Evolutionary conservation across 2,888 invertebrate species (phyloP), one percentile per base, ranked within the genome.

Genomic region (Tipula unca): DNA sequence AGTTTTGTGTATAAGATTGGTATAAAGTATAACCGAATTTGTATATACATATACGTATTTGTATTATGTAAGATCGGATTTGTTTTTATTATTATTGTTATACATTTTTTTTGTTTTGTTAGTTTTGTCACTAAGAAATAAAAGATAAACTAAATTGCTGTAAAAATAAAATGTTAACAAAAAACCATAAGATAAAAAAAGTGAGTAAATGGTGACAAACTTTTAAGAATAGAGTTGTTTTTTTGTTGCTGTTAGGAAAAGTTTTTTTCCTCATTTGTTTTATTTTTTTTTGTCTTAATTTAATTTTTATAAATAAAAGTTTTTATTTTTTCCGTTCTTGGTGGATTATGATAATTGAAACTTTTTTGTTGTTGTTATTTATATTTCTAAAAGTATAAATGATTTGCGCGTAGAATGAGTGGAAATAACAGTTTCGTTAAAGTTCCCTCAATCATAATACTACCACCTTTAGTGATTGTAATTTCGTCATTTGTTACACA

Each of bases 181-280:
- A 48, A 48, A 17, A 69, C 10, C 69, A 69, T 48, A 25, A 69
- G 69, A 69, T 69, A 69, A 69, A 48, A n/a, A 69, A 69, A 69
- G 69, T 69, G 69, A 69, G 69, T 69, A 69, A 69, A 69, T 69
- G 69, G 69, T 69, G 69, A 69, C 69, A 69, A 69, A 69, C n/a
- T 48, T 48, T 48, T 48, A 48, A 48, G 48, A 48, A 48, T 48
- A 17, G 39, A n/a, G 48, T 48, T n/a, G n/a, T n/a, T 48, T 17
- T 48, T 14, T 14, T 25, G 48, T n/a, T n/a, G 69, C 1, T 69
- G 25, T 8, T 25, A 69, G 25, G 25, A 69, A 69, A 69, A 69
- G 25, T 69, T 69, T 69, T n/a, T 20, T 69, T 25, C 69, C 10
- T 25, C 69, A 69, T 69, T 69, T 69, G 69, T 69, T 69, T 69